Percentiles rank a stretch among this genome's conserved stretches.
phyloP scores from a whole-genome alignment of 53 echinoderm and acorn worm genomes.

The Paracentrotus lividus region DNA sequence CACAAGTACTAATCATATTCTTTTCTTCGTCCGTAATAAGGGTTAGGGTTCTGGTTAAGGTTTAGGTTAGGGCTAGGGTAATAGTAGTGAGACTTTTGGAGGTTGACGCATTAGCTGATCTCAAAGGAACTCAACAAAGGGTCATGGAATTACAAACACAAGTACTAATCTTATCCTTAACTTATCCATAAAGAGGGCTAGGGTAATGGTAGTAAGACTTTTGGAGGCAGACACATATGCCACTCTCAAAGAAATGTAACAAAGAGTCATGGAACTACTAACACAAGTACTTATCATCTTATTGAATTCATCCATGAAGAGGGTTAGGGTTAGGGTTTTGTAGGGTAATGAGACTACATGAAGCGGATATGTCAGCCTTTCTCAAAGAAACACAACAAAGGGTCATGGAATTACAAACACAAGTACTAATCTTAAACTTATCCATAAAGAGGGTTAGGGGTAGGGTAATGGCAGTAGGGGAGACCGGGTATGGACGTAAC shows the following conservation, averaged over 20 bases:
- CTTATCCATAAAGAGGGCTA: too few species aligned
- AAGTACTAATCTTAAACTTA: too few species aligned
- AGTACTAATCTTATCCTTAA: too few species aligned
- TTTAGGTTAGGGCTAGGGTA: too few species aligned
- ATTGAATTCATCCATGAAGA: too few species aligned
- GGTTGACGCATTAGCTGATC: conserved; percentile 88
- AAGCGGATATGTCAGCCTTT: conserved; percentile 89
- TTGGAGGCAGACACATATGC: conserved; percentile 92
- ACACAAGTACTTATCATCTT: conserved; percentile 92
- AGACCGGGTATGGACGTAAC: too few species aligned
- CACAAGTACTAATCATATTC: conserved; percentile 94
- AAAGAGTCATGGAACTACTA: conserved; percentile 94
- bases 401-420: conserved; percentile 96
- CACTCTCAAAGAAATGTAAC: conserved; percentile 90
- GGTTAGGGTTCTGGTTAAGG: too few species aligned
- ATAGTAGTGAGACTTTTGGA: conserved; percentile 91
- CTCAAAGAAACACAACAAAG: conserved; percentile 94
- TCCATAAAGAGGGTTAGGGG: too few species aligned
- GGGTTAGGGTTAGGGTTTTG: too few species aligned
- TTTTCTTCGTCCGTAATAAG: too few species aligned
- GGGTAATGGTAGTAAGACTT: conserved; percentile 91
- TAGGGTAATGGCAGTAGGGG: too few species aligned
- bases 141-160: conserved; percentile 97
- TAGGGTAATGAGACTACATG: conserved; percentile 89
- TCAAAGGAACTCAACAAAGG: conserved; percentile 93